Percentiles rank a stretch among this genome's conserved stretches.
phyloP scores from a whole-genome alignment of 2,888 invertebrate species.

The Xestia ashworthii region DNA sequence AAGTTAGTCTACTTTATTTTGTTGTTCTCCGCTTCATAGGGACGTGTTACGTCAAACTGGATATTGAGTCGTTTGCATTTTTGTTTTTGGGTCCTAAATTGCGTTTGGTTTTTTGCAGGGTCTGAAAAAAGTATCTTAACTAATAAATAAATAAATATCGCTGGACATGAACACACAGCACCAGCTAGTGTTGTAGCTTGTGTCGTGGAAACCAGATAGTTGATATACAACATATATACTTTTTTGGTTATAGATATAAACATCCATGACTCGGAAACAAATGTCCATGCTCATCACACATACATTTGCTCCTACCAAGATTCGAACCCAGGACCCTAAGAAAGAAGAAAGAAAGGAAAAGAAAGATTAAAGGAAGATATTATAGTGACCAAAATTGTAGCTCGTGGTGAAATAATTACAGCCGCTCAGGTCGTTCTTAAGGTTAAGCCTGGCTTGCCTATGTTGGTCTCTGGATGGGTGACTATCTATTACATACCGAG shows the following conservation, averaged over 20 bases:
- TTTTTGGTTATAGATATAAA: no score
- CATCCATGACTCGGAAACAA: no score
- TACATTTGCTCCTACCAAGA: no score
- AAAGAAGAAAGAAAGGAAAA: no score
- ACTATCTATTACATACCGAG: neutral
- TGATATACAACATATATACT: no score
- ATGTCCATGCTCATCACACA: no score
- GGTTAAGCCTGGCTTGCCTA: neutral
- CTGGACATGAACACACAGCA: no score
- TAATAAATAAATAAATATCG: no score
- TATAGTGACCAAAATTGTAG: neutral
- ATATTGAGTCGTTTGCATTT: slow-evolving; percentile 11
- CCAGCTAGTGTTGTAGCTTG: no score
- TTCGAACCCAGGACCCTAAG: no score
- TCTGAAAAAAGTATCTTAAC: neutral
- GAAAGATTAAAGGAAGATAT: neutral
- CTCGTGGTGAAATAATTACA: neutral
- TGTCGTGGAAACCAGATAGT: no score
- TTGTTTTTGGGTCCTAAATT: slow-evolving; percentile 10
- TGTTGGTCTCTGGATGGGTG: neutral
- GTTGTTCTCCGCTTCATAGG: slow-evolving; percentile 14
- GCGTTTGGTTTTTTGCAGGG: neutral
- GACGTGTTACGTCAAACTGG: slow-evolving; percentile 13
- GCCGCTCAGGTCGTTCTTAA: neutral
- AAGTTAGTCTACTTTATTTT: slow-evolving; percentile 4